A percentile compares a stretch with the other conserved stretches of the same genome.
Evolutionary conservation across 2,113 vertebrate genomes (phyloP).

Genomic region (Myotis lucifugus): DNA sequence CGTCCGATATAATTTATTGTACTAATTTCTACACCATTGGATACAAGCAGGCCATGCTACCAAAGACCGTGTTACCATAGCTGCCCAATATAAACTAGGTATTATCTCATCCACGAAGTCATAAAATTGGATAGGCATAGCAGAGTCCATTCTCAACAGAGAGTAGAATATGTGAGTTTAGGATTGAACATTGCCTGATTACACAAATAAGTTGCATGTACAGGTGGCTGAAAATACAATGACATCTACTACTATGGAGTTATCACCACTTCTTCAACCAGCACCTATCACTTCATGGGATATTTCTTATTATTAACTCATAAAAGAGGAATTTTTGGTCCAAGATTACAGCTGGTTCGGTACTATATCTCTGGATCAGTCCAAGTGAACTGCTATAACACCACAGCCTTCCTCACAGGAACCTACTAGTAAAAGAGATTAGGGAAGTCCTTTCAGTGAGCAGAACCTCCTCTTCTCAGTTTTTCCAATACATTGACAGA

Average conservation of each 20-base stretch:
- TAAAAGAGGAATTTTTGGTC: background rate
- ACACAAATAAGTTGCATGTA: background rate
- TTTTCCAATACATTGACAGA: background rate
- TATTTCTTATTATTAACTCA: background rate
- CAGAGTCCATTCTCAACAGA: background rate
- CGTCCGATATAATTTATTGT: background rate
- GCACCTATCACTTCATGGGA: background rate
- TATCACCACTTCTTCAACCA: background rate
- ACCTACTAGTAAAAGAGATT: background rate
- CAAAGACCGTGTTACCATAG: background rate
- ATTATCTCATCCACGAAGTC: background rate
- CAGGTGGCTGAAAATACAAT: background rate
- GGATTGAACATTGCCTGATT: background rate
- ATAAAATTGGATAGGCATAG: background rate
- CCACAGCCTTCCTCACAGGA: background rate
- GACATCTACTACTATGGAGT: background rate
- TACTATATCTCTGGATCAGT: background rate
- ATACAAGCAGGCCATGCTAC: background rate
- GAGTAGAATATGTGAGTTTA: background rate
- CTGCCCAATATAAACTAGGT: background rate
- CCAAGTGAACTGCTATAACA: background rate
- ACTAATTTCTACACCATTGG: background rate
- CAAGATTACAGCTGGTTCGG: background rate
- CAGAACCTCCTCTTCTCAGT: background rate
- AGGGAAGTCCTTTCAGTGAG: background rate